Base-by-base conservation (phyloP, 2,113 vertebrate species). In the Monopterus albus region DNA sequence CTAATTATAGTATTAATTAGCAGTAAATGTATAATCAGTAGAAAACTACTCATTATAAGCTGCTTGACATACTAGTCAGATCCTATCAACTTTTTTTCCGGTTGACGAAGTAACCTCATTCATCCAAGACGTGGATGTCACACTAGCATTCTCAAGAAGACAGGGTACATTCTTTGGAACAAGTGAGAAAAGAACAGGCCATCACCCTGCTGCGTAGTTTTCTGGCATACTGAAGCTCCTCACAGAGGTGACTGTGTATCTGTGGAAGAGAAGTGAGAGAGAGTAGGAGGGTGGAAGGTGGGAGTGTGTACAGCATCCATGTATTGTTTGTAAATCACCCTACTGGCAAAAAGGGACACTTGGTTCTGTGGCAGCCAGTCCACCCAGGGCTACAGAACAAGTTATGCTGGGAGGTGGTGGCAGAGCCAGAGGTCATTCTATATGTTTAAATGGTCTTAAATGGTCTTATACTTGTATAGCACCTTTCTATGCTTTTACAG, bases 311-410 rank as follows among this genome's bases (percentile, higher is more conserved):
- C 85, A 86, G 81, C 73, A 71, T 89, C 84, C 82, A 88, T 90
- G 87, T 80, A 90, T 91, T 90, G 90, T 91, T 91, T 91, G 90
- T 88, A 92, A 91, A 92, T 91, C 89, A 80, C 88, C 87, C 81
- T 75, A 81, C 77, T 89, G 89, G 90, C 86, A 82, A 87, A n/a
- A 89, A 86, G 77, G 84, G 86, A 88, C 84, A 81, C 78, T 88
- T 51, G 49, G 84, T 77, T 89, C 84, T 76, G 83, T 76, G 84
- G 74, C 77, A 75, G 81, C 76, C 88, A 84, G 84, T 89, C 84
- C 86, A 87, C 80, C 76, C 63, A 77, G 64, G 78, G 83, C 84
- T 38, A 67, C 57, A 84, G 80, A 80, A 75, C 36, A 21, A 60
- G 73, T 66, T 83, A 64, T 39, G 17, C 43, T 53, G 72, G 77